phyloP scores from a whole-genome alignment of 2,888 invertebrate genomes.

The Lycophotia porphyrea region DNA sequence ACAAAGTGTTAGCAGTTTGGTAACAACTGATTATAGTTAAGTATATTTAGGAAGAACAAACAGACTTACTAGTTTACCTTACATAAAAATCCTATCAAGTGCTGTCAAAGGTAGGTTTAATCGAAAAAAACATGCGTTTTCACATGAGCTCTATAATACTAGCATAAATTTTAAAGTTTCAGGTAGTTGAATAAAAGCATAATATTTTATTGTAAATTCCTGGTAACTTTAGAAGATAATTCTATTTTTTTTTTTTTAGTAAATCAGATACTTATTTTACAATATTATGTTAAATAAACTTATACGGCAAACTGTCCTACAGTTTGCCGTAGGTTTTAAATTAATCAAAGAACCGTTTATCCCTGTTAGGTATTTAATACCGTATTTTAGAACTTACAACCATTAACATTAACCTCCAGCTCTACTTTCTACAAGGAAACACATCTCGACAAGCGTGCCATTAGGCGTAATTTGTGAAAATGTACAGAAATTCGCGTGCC shows the following conservation, averaged over 20 bases:
- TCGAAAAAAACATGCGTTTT: not conserved
- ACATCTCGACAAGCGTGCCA: constrained; percentile 42
- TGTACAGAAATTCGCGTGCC: constrained; percentile 44
- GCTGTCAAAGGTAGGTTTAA: not conserved
- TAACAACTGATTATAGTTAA: not conserved
- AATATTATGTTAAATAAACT: not conserved
- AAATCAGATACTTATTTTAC: not conserved
- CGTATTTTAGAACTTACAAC: constrained; percentile 23
- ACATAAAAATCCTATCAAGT: not conserved
- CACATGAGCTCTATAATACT: no score
- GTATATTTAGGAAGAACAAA: not conserved
- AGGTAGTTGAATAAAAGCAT: no score
- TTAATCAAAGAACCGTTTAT: constrained; percentile 8
- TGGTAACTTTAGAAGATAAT: not conserved
- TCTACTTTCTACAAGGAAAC: constrained; percentile 32
- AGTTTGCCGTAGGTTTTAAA: not conserved
- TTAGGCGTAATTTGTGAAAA: constrained; percentile 54
- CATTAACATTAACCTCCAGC: constrained; percentile 28
- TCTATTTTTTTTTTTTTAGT: not conserved
- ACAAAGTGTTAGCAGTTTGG: not conserved
- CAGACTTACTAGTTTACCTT: no score
- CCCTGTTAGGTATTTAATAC: constrained; percentile 21
- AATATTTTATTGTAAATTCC: not conserved
- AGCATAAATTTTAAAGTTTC: not conserved
- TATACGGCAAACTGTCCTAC: no score